Conservation (phyloP, 2,888 invertebrate genomes). For the Pristionchus japonicus region DNA sequence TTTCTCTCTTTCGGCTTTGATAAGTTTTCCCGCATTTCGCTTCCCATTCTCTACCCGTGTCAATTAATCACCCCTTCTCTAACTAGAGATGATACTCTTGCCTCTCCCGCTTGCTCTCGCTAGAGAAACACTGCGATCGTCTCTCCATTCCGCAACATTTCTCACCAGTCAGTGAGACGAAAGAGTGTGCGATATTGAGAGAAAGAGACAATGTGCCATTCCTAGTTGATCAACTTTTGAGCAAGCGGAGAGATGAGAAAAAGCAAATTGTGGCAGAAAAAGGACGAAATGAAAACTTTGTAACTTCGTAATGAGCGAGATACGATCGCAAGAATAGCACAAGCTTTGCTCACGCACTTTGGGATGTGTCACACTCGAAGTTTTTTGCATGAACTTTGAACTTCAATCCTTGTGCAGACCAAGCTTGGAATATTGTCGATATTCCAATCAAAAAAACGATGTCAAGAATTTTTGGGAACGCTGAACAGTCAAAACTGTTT, state of each 20-base stretch:
- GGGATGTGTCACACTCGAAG: too few relatives aligned
- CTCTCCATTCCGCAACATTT: too few relatives aligned
- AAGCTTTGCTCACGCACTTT: too few relatives aligned
- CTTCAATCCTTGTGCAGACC: too few relatives aligned
- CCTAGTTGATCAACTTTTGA: too few relatives aligned
- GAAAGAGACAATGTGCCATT: too few relatives aligned
- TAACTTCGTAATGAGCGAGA: constrained; percentile 23
- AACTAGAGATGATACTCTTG: background rate
- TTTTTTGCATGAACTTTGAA: too few relatives aligned
- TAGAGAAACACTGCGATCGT: background rate
- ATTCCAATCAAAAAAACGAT: too few relatives aligned
- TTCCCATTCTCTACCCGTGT: background rate
- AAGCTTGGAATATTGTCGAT: too few relatives aligned
- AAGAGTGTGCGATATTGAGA: too few relatives aligned
- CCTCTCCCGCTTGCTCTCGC: background rate
- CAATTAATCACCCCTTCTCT: background rate
- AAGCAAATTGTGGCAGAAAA: constrained; percentile 9
- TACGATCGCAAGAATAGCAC: background rate
- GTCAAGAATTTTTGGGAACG: background rate
- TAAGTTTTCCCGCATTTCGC: constrained; percentile 13
- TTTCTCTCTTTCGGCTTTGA: constrained; percentile 15
- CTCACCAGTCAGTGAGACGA: too few relatives aligned
- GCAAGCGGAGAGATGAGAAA: background rate
- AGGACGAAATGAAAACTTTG: constrained; percentile 25
- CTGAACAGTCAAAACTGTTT: background rate